These are phyloP conservation scores for Rotaria sp. DNA, from an alignment of 2,888 invertebrate genomes.

Conservation along the genomic window DNA sequence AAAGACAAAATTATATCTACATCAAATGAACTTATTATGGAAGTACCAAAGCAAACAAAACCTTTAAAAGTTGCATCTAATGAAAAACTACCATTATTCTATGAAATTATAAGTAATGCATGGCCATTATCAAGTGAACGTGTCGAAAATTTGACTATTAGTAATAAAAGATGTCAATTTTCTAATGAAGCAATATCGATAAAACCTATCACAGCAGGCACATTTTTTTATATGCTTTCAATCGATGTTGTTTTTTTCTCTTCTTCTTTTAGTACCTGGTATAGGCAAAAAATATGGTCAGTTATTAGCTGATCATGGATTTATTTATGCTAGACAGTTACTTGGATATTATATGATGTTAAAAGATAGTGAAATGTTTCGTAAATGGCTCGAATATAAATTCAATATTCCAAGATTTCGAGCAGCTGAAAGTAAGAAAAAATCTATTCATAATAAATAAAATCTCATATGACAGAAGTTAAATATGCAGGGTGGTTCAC, in stretches of 20 bases:
- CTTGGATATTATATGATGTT: constrained; percentile 4
- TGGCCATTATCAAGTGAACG: not conserved
- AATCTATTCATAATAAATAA: not conserved
- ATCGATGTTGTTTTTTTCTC: not conserved
- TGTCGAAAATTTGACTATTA: not conserved
- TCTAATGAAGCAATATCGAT: constrained; percentile 20
- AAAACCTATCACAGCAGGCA: constrained; percentile 5
- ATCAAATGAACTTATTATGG: not conserved
- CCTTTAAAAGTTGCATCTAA: no score
- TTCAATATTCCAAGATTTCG: constrained; percentile 11
- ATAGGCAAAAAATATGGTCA: constrained; percentile 21
- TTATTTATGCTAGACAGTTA: constrained; percentile 15
- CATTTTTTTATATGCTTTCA: no score
- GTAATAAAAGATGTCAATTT: constrained; percentile 5
- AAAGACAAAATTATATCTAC: not conserved
- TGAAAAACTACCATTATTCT: not conserved
- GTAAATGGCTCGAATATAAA: constrained; percentile 1
- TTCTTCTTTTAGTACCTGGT: not conserved
- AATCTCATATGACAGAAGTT: no score
- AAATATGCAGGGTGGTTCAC: no score
- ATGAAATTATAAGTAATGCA: not conserved
- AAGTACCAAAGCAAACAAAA: not conserved
- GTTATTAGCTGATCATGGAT: constrained; percentile 22
- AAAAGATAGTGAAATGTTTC: constrained; percentile 28
- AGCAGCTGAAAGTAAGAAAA: not conserved